These are phyloP conservation scores for Glaucopsyche alexis DNA, from an alignment of 2,888 invertebrate species.

Conservation along the genomic window DNA sequence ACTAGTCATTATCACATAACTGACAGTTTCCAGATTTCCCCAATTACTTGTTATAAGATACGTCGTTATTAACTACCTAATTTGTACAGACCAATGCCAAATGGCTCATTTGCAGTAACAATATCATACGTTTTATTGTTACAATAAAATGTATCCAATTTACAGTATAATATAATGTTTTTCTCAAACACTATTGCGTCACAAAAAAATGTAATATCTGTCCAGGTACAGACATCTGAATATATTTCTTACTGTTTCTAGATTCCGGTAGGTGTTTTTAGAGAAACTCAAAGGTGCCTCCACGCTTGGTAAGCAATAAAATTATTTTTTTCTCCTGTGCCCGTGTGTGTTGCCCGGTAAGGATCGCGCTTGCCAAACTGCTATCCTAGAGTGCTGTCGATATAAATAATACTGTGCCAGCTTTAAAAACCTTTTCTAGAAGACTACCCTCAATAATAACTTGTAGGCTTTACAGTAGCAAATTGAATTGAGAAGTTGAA, in stretches of 20 bases:
- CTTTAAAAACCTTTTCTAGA: no score
- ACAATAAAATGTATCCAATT: not conserved
- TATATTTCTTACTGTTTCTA: not conserved
- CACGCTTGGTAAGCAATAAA: no score
- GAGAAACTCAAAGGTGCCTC: no score
- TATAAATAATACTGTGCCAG: no score
- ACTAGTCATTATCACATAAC: not conserved
- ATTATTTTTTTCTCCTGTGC: no score
- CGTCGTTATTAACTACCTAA: not conserved
- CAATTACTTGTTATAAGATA: not conserved
- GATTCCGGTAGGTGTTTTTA: no score
- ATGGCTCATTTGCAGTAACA: slow-evolving; percentile 2
- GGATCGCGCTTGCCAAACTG: not conserved
- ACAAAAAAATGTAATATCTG: not conserved
- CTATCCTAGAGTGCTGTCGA: not conserved
- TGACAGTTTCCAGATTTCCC: not conserved
- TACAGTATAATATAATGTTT: not conserved
- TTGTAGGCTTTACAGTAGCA: not conserved
- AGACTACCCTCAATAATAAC: no score
- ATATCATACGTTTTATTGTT: not conserved
- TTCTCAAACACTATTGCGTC: not conserved
- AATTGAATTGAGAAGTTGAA: no score
- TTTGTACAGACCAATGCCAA: not conserved
- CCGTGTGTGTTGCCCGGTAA: no score
- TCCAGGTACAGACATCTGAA: not conserved